Base-by-base conservation (phyloP, 23 tunicate species). In the Corella eumyota region DNA sequence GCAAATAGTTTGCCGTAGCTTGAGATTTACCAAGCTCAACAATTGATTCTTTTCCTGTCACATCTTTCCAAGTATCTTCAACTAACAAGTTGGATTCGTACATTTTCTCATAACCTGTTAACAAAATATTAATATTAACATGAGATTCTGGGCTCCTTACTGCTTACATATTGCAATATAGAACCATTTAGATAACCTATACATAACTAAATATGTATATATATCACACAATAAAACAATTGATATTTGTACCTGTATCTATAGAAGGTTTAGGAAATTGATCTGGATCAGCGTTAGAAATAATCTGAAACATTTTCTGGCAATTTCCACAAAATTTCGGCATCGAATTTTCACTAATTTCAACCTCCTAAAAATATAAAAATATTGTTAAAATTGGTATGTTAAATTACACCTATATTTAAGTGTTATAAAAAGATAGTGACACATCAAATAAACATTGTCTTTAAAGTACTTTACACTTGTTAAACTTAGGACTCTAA, bases 291-390 rank as follows among this genome's bases (percentile, higher is more conserved):
- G 81, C 61, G 63, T 84, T 78, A 0, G 74, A 60, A 3, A 84
- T 69, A 0, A 55, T 60, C 56, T 84, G 94, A 22, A 84, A 56
- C 2, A 84, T 38, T 15, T 62, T 71, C 15, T 72, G 69, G 36
- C 78, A 76, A 45, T 68, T 58, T 33, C 44, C 56, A 64, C 94
- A 84, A 33, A 84, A 84, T 22, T 59, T 31, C 15, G 94, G 61
- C 68, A 70, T 55, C 3, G 35, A 7, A 5, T 30, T 32, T 20
- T 69, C 94, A 55, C 78, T 74, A 45, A 82, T 74, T 0, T 68
- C 66, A 4, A 69, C 83, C 27, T 82, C 81, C 92, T 82, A 60
- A 22, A 4, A 22, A 15, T 1, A 69, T 17, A 33, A 28, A 19
- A 40, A 6, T 13, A 0, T 25, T 46, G 32, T 45, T n/a, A n/a